These are phyloP conservation scores for Triplophysa siluroides DNA, from an alignment of 2,113 vertebrate species.

Conservation along the genomic window DNA sequence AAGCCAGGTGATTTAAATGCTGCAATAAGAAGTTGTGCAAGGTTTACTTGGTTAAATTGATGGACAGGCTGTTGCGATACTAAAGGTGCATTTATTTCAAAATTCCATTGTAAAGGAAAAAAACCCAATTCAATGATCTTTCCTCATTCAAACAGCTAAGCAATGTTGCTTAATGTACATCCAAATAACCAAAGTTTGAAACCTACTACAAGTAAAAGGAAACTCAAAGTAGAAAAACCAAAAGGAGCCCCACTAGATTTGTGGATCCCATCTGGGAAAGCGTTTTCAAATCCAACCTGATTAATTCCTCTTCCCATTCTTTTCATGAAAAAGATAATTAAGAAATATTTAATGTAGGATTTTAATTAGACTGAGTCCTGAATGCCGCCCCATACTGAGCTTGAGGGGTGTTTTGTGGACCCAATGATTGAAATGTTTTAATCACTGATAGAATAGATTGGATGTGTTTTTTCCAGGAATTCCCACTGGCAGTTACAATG, in stretches of 20 bases:
- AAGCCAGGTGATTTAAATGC: too few relatives aligned
- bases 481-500: conserved; percentile 52
- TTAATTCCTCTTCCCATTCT: conserved; percentile 50
- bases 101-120: too few relatives aligned
- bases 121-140: too few relatives aligned
- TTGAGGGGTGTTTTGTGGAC: conserved; percentile 52
- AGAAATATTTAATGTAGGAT: conserved; percentile 58
- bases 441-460: conserved; percentile 62
- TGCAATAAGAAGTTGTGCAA: too few relatives aligned
- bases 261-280: conserved; percentile 44
- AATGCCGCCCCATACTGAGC: conserved; percentile 49
- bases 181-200: conserved; percentile 10
- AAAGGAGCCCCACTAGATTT: conserved; percentile 1
- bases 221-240: conserved; percentile 9
- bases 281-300: conserved; percentile 52
- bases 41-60: too few relatives aligned
- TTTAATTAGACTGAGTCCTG: conserved; percentile 58
- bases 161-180: not conserved
- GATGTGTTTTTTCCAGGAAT: conserved; percentile 49
- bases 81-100: too few relatives aligned
- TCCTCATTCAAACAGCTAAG: not conserved
- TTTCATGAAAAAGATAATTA: conserved; percentile 57
- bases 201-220: not conserved
- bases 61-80: too few relatives aligned
- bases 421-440: conserved; percentile 64